Evolutionary conservation across 2,888 invertebrate genomes (phyloP), one percentile per base, ranked within the genome.

Genomic region (Tipula helvola): DNA sequence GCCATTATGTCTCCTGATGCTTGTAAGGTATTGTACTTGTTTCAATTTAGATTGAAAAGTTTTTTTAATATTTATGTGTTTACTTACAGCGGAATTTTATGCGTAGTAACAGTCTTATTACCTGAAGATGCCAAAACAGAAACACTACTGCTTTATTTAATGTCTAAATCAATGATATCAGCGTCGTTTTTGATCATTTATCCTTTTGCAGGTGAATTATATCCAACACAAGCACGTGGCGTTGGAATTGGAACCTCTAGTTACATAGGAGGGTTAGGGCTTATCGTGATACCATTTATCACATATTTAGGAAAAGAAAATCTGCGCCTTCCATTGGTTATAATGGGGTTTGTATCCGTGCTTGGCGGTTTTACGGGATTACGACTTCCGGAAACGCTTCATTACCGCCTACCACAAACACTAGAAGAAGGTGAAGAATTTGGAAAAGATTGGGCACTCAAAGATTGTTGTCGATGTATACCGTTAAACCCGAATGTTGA

Each of bases 131-230:
- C 96, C 85, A 94, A 95, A 87, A 93, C 93, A 87, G 93, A 94
- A 89, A 97, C 96, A 57, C 91, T 97, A 83, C 92, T 95, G 87
- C 92, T 97, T 18, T 97, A 96, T 91, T 92, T 97, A 57, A 92
- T 97, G 89, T 96, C 97, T 13, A 98, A 98, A 92, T 96, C 96
- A 88, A 94, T 97, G 88, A 96, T 97, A 90, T 97, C 97, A 1
- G 97, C 97, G 5, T 97, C 97, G 5, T 98, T 97, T 92, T 93
- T 97, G 87, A 97, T 97, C 88, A 97, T 98, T 89, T 98, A 97
- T 91, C 97, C 97, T 0, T 97, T 97, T 91, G 97, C 97, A 88
- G 97, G 97, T 10, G 98, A 98, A 92, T 91, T 98, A 36, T 97
- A 97, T 91, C 98, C 98, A 1, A 98, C 97, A 2, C 96, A 96